Conservation (phyloP, 2,113 vertebrate genomes). For the Cavia aperea region DNA sequence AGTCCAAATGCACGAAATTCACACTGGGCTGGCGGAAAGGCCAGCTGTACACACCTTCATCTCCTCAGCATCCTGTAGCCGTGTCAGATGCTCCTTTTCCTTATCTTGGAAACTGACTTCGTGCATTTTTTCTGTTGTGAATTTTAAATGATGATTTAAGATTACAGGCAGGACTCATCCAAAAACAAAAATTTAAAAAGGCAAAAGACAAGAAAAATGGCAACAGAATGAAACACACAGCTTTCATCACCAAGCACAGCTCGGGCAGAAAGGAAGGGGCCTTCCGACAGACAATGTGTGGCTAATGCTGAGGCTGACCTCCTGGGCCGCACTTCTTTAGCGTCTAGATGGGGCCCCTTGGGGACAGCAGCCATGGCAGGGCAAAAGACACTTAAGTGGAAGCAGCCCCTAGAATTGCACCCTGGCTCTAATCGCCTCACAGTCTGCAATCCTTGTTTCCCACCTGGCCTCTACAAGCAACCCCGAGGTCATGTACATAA, state of each 20-base stretch:
- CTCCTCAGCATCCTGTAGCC: constrained; percentile 87
- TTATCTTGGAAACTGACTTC: constrained; percentile 89
- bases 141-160: constrained; percentile 44
- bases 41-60: constrained; percentile 80
- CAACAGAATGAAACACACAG: background rate
- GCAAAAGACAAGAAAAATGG: background rate
- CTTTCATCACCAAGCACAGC: background rate
- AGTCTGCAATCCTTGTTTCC: background rate
- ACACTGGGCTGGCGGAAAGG: accelerated
- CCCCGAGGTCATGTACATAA: background rate
- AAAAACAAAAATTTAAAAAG: background rate
- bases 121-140: constrained; percentile 86
- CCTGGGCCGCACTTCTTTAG: background rate
- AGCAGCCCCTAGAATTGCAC: background rate
- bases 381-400: background rate
- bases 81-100: constrained; percentile 86
- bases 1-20: accelerated
- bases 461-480: background rate
- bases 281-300: background rate
- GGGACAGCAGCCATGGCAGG: accelerated
- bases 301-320: background rate
- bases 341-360: background rate
- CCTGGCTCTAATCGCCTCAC: accelerated
- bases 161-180: background rate
- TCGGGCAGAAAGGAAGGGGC: background rate